Base-by-base conservation (phyloP, 2,113 vertebrate species). In the Percopsis transmontana region DNA sequence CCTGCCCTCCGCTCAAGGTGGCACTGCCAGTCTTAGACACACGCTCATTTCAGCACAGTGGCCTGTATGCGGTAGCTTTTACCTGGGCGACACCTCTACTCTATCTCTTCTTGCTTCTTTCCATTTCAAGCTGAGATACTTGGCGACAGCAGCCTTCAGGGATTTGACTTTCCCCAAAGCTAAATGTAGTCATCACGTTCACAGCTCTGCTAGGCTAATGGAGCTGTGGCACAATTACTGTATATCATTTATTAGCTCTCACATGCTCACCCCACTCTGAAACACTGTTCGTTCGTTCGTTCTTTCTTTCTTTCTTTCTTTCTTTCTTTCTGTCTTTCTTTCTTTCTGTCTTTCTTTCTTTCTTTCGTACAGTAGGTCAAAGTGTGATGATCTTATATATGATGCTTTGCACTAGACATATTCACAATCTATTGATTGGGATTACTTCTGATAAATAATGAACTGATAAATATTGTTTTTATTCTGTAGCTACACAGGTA, bases 171-270 rank as follows among this genome's bases (percentile, higher is more conserved):
- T 12, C 50, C 6, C 33, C 2, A 27, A 79, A 52, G 56, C 61
- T 71, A 65, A 69, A 71, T 71, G 55, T 53, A 64, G 59, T 71
- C 56, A 57, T 72, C 67, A 70, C 57, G 57, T 10, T 10, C 18
- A 41, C 27, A 44, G 14, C 52, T 55, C 47, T 27, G 16, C 19
- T 68, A 38, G 55, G 57, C 44, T 69, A 67, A 52, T 54, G 48
- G 74, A 47, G 64, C 55, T 19, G 53, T 6, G 23, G 23, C 24
- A 27, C 13, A 12, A 51, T 16, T 18, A 10, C 48, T 48, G 64
- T 40, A 15, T 23, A 19, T 60, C 56, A 14, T 23, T n/a, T 42
- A 14, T 19, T 18, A 40, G 21, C 61, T 10, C 19, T 53, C 14
- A 52, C 55, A 23, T 42, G 16, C 42, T 42, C 39, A 27, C 48